Base-by-base conservation (phyloP, 2,888 invertebrate species). In the Sinohyriopsis cumingii region DNA sequence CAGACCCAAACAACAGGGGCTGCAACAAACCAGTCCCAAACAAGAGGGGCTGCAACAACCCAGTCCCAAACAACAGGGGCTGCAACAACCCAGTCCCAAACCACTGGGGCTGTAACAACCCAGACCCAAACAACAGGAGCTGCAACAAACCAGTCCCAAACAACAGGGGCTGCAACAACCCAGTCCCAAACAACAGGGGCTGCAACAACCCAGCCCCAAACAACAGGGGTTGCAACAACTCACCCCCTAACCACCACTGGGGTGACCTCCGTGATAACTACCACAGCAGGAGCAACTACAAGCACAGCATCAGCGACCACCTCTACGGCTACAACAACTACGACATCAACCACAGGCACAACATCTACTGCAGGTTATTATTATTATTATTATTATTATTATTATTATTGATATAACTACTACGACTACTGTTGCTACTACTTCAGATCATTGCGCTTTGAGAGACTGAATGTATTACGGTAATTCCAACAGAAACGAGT, bases 231-330 rank as follows among this genome's bases (percentile, higher is more conserved):
- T 9, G 24, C 5, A 19, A 59, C 33, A 33, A 33, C 33, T 33
- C 57, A 22, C 56, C 22, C 62, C 19, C 22, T 59, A 33, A 56
- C 72, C 9, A 22, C 45, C 45, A 45, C 45, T 45, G 45, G 45
- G 0, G 45, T 15, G 45, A 45, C 12, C 45, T 45, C 45, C 15
- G 12, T 45, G 12, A 45, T 15, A 45, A 45, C 45, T 45, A 45
- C 45, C 12, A 60, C 68, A 20, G 25, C 63, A 62, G 60, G 59
- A 19, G 15, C 68, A 55, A 18, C 63, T 55, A 20, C 73, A 5
- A 24, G 62, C 54, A 55, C 65, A 12, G 19, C 65, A 15, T 5
- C 68, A 1, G 25, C 70, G 55, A 60, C 68, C 56, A 71, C 59
- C 22, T 3, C 67, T 25, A 25, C 56, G 33, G 22, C 60, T 20